Evolutionary conservation across 2,797 vertebrate species (phyloP).

Genomic region (Fringilla coelebs): DNA sequence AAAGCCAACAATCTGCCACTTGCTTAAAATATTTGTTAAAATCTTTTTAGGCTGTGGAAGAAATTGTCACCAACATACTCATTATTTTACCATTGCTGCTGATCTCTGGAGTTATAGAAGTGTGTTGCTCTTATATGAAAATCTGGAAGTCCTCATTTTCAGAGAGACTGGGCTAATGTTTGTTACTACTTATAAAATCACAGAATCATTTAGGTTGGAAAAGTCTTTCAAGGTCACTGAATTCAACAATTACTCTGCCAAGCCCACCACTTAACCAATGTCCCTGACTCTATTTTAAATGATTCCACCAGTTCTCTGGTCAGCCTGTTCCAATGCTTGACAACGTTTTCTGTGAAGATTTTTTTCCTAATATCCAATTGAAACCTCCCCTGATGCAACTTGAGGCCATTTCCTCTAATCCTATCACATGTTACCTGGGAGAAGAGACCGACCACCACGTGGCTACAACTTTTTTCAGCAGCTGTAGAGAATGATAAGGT

Average conservation of each 20-base stretch:
- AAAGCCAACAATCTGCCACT: background rate
- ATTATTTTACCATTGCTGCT: background rate
- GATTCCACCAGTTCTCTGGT: background rate
- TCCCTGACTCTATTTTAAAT: background rate
- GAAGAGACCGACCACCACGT: rapidly evolving
- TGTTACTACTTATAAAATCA: background rate
- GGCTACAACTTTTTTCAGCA: background rate
- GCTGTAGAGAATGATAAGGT: background rate
- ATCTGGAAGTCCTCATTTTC: background rate
- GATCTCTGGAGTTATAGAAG: background rate
- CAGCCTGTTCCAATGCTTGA: background rate
- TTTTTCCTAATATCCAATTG: background rate
- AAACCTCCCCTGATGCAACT: background rate
- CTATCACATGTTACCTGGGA: background rate
- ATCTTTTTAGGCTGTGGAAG: background rate
- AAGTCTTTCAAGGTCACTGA: background rate
- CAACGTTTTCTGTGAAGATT: background rate
- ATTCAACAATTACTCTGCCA: background rate
- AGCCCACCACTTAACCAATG: background rate
- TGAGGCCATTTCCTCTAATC: background rate
- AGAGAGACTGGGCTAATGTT: background rate
- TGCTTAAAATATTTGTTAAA: constrained; percentile 5
- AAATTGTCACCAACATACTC: background rate
- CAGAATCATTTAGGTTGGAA: background rate
- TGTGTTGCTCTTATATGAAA: background rate